Evolutionary conservation across 2,888 invertebrate genomes (phyloP).

Genomic region (Cinara cedri): DNA sequence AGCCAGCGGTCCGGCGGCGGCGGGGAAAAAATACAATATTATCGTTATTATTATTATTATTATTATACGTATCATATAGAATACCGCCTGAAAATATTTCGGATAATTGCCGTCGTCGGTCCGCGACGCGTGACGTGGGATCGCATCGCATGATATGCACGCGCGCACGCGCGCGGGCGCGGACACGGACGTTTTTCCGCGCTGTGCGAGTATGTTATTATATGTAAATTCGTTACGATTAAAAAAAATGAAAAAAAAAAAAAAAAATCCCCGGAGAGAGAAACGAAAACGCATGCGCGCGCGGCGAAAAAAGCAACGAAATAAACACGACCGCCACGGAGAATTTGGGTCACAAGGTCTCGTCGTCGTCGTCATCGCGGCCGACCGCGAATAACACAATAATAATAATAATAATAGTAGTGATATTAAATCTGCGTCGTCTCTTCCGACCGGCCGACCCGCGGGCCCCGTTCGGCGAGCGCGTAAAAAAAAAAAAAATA

Average conservation of each 20-base stretch:
- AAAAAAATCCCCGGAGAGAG: background rate
- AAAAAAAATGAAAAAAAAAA: background rate
- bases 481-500: too few species aligned
- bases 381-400: too few species aligned
- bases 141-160: constrained; percentile 25
- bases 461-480: too few species aligned
- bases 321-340: too few species aligned
- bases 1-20: background rate
- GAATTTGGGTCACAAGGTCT: constrained; percentile 29
- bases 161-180: background rate
- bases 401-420: too few species aligned
- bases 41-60: too few species aligned
- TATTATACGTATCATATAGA: too few species aligned
- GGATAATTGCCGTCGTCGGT: constrained; percentile 43
- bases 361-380: background rate
- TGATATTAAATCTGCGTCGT: too few species aligned
- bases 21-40: background rate
- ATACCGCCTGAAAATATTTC: constrained; percentile 40
- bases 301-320: too few species aligned
- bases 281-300: too few species aligned
- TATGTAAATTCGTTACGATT: constrained; percentile 17
- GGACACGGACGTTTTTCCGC: background rate
- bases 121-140: constrained; percentile 50
- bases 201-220: background rate
- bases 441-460: too few species aligned